Evolutionary conservation across 2,797 vertebrate species (phyloP), one percentile per base, ranked within the genome.

Genomic region (Myiotriccus ornatus): DNA sequence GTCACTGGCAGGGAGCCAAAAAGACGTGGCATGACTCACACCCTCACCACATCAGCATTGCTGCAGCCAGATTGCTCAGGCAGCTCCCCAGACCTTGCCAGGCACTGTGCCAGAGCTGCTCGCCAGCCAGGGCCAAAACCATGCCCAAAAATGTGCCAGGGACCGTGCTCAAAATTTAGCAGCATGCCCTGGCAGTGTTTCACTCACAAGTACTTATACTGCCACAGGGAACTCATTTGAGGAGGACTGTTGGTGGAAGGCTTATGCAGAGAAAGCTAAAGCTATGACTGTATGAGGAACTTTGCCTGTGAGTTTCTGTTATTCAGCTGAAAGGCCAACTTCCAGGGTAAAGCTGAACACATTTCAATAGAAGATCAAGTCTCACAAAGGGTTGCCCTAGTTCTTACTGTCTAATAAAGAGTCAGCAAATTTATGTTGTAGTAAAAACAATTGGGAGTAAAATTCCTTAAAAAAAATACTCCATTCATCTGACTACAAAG

Each of bases 401-500:
- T 78, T 75, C 90, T 95, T 87, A 88, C 91, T 92, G 91, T 85
- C 94, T 97, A 93, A 96, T 92, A 95, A 95, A 96, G 88, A 94
- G 83, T 95, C 85, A 97, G 96, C 94, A 96, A 97, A 97, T 97
- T 97, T 97, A 97, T 97, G 96, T 89, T 96, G 94, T 93, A 97
- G 95, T 96, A 96, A 97, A 97, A 98, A 96, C 95, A 97, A 97
- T 96, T 89, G 75, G 93, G 93, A 96, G 93, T 96, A 97, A 96
- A 95, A 97, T 95, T 95, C 85, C 94, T 96, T 84, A 46, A 93
- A 92, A 95, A 92, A 86, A 95, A 90, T 60, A 93, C 89, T 95
- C 80, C 95, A 97, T 97, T 97, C 94, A 95, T 97, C 95, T 96
- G 93, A 96, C 96, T 97, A 97, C 97, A 97, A 97, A 97, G 96